Base-by-base conservation (phyloP, 2,113 vertebrate species). In the Micronycteris hirsuta region DNA sequence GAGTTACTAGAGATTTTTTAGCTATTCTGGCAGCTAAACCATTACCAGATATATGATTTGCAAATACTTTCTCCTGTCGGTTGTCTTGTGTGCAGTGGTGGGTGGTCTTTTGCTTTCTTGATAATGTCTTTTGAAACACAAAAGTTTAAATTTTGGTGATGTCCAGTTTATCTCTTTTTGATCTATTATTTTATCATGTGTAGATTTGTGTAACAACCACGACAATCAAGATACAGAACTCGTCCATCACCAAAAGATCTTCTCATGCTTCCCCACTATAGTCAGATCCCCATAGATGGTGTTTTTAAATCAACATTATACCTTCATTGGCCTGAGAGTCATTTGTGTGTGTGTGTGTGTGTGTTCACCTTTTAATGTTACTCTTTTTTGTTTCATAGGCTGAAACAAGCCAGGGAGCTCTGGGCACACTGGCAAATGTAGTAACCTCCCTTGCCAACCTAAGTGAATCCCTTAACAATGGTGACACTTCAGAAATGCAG, bases 351-450 rank as follows among this genome's bases (percentile, higher is more conserved):
- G 1, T 56, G 4, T 61, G 0, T 56, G 4, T 61, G 0, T 87
- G 65, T 89, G 38, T 83, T 90, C 14, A 74, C 52, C 31, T 91
- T 89, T 89, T 84, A 83, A 49, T 80, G 58, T 86, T 87, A 52
- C 0, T 9, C 0, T 86, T 91, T 96, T 78, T 97, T 97, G 67
- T 41, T 93, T 89, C 93, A 83, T 94, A 99, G 99, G 98, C 99
- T 93, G 99, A 99, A 95, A 99, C 99, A 73, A 99, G 98, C 92
- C 99, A 99, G 71, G 99, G 99, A 90, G 99, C 99, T 97, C 98
- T 99, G 97, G 99, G 99, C 94, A 99, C 99, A 1, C 97, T 99
- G 92, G 99, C 99, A 95, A 99, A 99, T 93, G 99, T 99, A 84
- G 99, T 99, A 96, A 99, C 99, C 16, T 99, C 99, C 70, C 98